These are phyloP conservation scores for Latrodectus geometricus DNA, from an alignment of 1,140 invertebrate species.

Conservation along the genomic window DNA sequence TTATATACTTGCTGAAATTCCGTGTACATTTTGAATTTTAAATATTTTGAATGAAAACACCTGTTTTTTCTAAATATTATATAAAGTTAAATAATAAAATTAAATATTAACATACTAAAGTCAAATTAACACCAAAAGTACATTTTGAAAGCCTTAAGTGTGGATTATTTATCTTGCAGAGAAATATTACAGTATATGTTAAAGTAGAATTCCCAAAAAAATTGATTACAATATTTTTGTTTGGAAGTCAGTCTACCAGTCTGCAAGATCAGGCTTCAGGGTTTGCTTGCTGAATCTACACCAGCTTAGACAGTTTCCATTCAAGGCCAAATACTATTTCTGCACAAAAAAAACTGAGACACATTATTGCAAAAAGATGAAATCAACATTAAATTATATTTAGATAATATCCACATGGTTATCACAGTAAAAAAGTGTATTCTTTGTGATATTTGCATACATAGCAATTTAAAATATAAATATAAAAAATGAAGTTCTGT, in stretches of 20 bases:
- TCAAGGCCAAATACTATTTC: slow-evolving; percentile 28
- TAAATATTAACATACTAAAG: not conserved
- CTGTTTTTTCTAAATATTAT: too few species aligned
- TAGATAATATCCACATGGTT: not conserved
- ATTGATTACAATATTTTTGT: slow-evolving; percentile 33
- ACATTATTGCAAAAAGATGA: slow-evolving; percentile 56
- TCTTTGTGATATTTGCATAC: too few species aligned
- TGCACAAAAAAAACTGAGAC: slow-evolving; percentile 54
- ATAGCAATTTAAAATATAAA: too few species aligned
- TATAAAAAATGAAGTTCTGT: not conserved
- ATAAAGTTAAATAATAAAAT: too few species aligned
- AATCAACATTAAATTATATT: slow-evolving; percentile 1
- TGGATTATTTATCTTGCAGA: slow-evolving; percentile 24
- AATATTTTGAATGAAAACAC: too few species aligned
- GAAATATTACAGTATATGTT: slow-evolving; percentile 38
- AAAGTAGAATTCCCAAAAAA: slow-evolving; percentile 22
- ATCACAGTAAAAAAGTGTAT: not conserved
- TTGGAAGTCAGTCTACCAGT: slow-evolving; percentile 11
- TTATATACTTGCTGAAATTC: too few species aligned
- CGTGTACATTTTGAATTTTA: too few species aligned
- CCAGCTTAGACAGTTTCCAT: slow-evolving; percentile 32
- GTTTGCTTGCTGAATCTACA: slow-evolving; percentile 26
- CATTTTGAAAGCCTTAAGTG: not conserved
- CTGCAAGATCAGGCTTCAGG: slow-evolving; percentile 33
- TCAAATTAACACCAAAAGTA: not conserved